phyloP scores from a whole-genome alignment of 2,797 vertebrate species.

The Linurgus olivaceus region DNA sequence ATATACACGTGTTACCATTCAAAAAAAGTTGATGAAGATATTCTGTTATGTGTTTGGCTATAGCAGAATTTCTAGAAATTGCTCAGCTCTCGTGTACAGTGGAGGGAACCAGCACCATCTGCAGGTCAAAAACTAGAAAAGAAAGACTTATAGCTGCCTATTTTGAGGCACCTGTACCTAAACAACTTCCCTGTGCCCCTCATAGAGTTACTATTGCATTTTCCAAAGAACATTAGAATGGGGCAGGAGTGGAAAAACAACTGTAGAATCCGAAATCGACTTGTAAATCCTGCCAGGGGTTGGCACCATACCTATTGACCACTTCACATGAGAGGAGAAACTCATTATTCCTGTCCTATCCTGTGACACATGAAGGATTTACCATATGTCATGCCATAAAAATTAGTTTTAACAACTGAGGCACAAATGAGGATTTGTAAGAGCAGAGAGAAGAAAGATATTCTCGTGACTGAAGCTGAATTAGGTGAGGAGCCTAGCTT shows the following conservation, averaged over 20 bases:
- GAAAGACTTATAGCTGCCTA: not conserved
- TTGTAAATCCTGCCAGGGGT: not conserved
- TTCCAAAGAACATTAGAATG: not conserved
- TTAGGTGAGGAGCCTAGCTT: not conserved
- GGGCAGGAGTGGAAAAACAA: not conserved
- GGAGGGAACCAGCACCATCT: slow-evolving; percentile 10
- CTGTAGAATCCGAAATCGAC: not conserved
- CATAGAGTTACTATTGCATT: not conserved
- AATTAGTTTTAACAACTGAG: not conserved
- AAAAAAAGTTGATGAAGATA: not conserved
- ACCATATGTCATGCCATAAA: not conserved
- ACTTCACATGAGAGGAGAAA: not conserved
- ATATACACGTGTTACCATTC: not conserved
- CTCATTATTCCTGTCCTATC: not conserved
- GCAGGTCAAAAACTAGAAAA: not conserved
- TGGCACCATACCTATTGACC: not conserved
- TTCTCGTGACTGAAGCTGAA: not conserved
- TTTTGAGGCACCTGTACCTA: not conserved
- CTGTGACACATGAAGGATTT: not conserved
- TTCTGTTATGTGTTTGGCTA: not conserved
- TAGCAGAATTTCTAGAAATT: not conserved
- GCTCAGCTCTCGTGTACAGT: fast-evolving
- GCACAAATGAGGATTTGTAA: not conserved
- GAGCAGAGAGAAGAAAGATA: not conserved
- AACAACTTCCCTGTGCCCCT: not conserved